A percentile compares a stretch with the other conserved stretches of the same genome.
These are phyloP conservation scores for Octopus bimaculoides DNA, from an alignment of 1,140 invertebrate species.

Conservation along the genomic window DNA sequence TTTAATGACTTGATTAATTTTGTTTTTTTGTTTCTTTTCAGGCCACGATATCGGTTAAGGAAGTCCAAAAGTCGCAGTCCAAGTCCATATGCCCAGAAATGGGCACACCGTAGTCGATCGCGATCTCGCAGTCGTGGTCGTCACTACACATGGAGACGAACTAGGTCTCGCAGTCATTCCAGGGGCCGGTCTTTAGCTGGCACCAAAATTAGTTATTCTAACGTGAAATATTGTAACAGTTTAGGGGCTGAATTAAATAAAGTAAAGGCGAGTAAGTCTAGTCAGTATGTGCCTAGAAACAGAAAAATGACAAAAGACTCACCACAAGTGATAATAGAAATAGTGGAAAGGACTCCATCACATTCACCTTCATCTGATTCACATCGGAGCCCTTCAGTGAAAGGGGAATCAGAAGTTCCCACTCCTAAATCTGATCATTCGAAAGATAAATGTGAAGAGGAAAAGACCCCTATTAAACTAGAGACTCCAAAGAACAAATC, in stretches of 20 bases:
- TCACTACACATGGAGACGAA: slow-evolving; percentile 25
- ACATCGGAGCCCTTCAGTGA: slow-evolving; percentile 21
- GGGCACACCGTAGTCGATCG: slow-evolving; percentile 28
- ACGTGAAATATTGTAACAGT: slow-evolving; percentile 36
- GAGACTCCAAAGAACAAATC: slow-evolving; percentile 28
- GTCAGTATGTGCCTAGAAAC: background rate
- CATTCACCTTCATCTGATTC: slow-evolving; percentile 20
- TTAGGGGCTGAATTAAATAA: slow-evolving; percentile 56
- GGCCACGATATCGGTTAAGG: slow-evolving; percentile 26
- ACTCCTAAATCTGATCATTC: slow-evolving; percentile 12
- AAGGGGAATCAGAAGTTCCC: slow-evolving; percentile 15
- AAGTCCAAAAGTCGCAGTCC: slow-evolving; percentile 29
- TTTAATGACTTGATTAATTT: background rate
- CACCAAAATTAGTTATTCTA: slow-evolving; percentile 31
- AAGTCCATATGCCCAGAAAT: slow-evolving; percentile 30
- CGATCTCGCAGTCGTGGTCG: slow-evolving; percentile 27
- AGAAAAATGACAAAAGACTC: background rate
- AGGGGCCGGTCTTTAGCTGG: slow-evolving; percentile 18
- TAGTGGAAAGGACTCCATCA: slow-evolving; percentile 6
- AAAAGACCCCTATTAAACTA: slow-evolving; percentile 41
- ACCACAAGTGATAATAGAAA: background rate
- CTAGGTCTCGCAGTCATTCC: slow-evolving; percentile 25
- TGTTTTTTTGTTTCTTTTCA: slow-evolving; percentile 12
- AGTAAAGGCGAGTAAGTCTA: slow-evolving; percentile 23
- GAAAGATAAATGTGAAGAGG: slow-evolving; percentile 25